Evolutionary conservation across 1,140 invertebrate genomes (phyloP), one percentile per base, ranked within the genome.

Genomic region (Mercenaria mercenaria): DNA sequence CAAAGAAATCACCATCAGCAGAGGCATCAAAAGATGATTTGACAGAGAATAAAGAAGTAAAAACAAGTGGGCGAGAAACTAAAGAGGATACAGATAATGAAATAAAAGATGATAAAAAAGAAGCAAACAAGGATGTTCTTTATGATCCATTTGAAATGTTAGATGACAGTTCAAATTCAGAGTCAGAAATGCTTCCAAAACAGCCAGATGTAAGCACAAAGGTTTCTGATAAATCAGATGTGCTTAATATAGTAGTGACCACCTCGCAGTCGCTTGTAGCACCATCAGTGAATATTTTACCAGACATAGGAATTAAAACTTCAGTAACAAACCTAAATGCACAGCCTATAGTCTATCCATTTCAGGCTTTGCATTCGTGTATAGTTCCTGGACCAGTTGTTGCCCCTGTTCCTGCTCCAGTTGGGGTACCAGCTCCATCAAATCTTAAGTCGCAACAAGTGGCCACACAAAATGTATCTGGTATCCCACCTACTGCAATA

Each of bases 61-160:
- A 47, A 1, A 4, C 6, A 20, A 72, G 26, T 52, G 23, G 29
- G 20, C 6, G 29, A 10, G 13, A 74, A 6, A 3, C 13, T 1
- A 52, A 50, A 1, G 69, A 41, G 2, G 39, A 64, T 23, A 52
- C 20, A 29, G 67, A 4, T 26, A 69, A 52, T 74, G 43, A 37
- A 11, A 76, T 15, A 23, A 39, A 72, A 74, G 47, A 72, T 1
- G 20, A 59, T 26, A 29, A 74, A 32, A 20, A 39, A 86, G 29
- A 76, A n/a, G 34, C 32, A 79, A 15, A 13, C 18, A n/a, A 29
- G 32, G 50, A 32, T 74, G 80, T 47, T 37, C 26, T 79, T 26
- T 87, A 87, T 87, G 85, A 87, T 50, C 85, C 85, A 29, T 87
- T 87, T 87, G 85, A 87, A 79, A 50, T 39, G 32, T 52, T 79